Base-by-base conservation (phyloP, 2,888 invertebrate species). In the Parnassius glacialis region DNA sequence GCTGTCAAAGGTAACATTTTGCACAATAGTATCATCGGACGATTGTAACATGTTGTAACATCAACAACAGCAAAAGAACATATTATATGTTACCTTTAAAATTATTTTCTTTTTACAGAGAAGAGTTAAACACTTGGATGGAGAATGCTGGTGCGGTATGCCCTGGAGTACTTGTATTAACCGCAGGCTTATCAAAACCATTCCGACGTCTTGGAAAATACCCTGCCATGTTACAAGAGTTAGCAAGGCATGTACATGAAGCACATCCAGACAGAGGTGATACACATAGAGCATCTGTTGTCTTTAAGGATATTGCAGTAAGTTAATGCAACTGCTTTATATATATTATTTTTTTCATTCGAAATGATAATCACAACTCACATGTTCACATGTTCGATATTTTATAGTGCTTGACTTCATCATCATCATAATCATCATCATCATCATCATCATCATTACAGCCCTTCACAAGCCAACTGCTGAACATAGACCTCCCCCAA, bases 261-360 rank as follows among this genome's bases (percentile, higher is more conserved):
- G 96, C 95, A 69, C 98, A 99, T 85, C 94, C 96, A 0, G 99
- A 99, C 84, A 93, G 99, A 69, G 99, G 99, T 1, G 99, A 99
- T 80, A 97, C 98, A 0, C 99, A 99, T 84, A 93, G 99, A 68
- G 98, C 99, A 52, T 96, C 98, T 67, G 95, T 95, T 70, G 97
- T 99, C 47, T 99, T 97, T 83, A 97, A 98, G 83, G 98, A 99
- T 75, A 96, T 99, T 76, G 96, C 97, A 72, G 98, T 98, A 88
- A 93, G 94, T 63, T 12, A 16, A 9, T 34, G 7, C 34, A 34
- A 34, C 34, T 34, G 5, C 0, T 34, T 34, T 34, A 3, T 34
- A 34, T 34, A 34, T 34, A 34, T 34, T 34, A 7, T 7, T 34
- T 5, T 34, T 34, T 34, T 34, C 34, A 34, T 34, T 34, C 34